These are phyloP conservation scores for Phalloptychus januarius DNA, from an alignment of 2,797 vertebrate genomes.

Conservation along the genomic window DNA sequence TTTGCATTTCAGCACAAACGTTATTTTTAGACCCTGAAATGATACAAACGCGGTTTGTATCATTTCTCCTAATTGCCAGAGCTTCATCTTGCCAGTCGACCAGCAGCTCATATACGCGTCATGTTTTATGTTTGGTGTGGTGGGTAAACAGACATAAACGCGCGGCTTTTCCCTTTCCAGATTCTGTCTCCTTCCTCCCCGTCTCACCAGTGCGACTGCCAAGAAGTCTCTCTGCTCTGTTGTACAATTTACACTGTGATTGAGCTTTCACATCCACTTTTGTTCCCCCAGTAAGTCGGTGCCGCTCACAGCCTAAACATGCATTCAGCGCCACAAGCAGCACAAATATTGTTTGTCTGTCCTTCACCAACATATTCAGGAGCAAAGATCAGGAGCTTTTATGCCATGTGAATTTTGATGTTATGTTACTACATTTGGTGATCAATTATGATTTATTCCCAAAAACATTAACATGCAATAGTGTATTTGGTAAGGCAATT, in stretches of 20 bases:
- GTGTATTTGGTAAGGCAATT: constrained; percentile 36
- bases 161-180: constrained; percentile 36
- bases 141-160: constrained; percentile 62
- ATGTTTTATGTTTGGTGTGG: constrained; percentile 49
- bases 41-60: too few relatives aligned
- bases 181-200: constrained; percentile 36
- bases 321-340: constrained; percentile 55
- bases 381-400: constrained; percentile 15
- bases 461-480: constrained; percentile 30
- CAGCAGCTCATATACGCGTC: constrained; percentile 56
- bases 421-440: constrained; percentile 13
- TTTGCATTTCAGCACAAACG: constrained; percentile 40
- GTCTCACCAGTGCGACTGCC: constrained; percentile 68
- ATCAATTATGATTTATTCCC: constrained; percentile 44
- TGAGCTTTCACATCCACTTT: constrained; percentile 82
- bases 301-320: constrained; percentile 48
- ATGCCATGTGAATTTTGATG: background rate
- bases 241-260: constrained; percentile 80
- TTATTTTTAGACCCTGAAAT: constrained; percentile 41
- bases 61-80: constrained; percentile 70
- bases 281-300: constrained; percentile 65
- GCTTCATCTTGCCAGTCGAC: constrained; percentile 59
- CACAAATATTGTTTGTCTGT: constrained; percentile 44
- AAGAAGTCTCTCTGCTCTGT: constrained; percentile 74
- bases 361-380: constrained; percentile 12